phyloP scores from a whole-genome alignment of 1,140 invertebrate genomes.

The Pararge aegeria region DNA sequence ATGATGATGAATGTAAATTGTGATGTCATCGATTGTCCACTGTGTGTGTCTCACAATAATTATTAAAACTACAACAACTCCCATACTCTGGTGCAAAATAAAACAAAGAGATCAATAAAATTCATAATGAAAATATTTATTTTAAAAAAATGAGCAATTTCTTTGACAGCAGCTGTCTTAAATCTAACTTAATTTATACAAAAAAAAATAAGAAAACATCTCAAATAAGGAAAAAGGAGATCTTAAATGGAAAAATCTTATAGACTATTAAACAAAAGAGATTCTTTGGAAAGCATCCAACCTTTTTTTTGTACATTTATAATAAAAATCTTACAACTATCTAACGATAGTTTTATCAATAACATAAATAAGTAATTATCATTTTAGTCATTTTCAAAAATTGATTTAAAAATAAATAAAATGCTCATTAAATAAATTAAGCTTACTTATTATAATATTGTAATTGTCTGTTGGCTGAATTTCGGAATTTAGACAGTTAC shows the following conservation, averaged over 20 bases:
- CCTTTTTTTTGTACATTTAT: slow-evolving; percentile 39
- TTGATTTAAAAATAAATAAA: too few relatives aligned
- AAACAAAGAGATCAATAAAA: slow-evolving; percentile 11
- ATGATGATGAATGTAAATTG: too few relatives aligned
- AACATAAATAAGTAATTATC: too few relatives aligned
- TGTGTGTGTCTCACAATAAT: too few relatives aligned
- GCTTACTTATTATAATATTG: too few relatives aligned
- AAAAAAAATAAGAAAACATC: too few relatives aligned
- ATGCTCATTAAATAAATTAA: too few relatives aligned
- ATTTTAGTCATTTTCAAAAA: too few relatives aligned
- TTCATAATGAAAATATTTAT: slow-evolving; percentile 25
- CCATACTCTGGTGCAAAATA: neutral
- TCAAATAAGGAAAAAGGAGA: slow-evolving; percentile 58
- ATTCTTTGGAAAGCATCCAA: slow-evolving; percentile 73
- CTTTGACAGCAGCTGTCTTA: slow-evolving; percentile 49
- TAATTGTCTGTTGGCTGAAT: too few relatives aligned
- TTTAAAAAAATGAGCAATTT: slow-evolving; percentile 30
- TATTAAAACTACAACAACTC: neutral
- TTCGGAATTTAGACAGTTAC: too few relatives aligned
- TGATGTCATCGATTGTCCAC: too few relatives aligned
- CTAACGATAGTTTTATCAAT: neutral
- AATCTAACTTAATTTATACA: slow-evolving; percentile 27
- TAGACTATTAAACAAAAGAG: slow-evolving; percentile 51
- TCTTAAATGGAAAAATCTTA: slow-evolving; percentile 61
- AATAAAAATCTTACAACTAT: slow-evolving; percentile 36